Base-by-base conservation (phyloP, 2,888 invertebrate genomes). In the Dynastes grantii region DNA sequence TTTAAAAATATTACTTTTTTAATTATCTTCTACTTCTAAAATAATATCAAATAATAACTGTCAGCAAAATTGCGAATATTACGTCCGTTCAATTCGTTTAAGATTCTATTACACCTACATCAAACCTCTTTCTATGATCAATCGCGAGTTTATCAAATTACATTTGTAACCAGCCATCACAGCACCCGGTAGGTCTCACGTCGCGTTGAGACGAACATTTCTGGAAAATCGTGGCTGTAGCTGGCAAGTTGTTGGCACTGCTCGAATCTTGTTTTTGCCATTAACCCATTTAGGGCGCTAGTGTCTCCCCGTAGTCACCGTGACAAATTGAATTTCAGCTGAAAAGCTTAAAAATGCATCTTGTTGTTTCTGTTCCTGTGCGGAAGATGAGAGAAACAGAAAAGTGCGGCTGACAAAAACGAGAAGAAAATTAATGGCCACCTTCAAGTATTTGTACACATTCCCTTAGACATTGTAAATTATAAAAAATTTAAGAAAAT, bases 301-400 rank as follows among this genome's bases (percentile, higher is more conserved):
- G 70, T 70, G 70, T 70, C 70, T 70, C 53, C 29, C 53, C 29
- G 29, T 49, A 70, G 70, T 70, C 70, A 70, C 29, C 29, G 70
- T 70, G 70, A 70, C 70, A 70, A 70, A 70, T 70, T 70, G 70
- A 53, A 70, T 70, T 70, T 70, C 70, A 70, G 51, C 70, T 22
- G 51, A 51, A 70, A 70, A 70, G 70, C 70, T 70, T 49, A 51
- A 70, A 70, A 70, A 49, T 70, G 70, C 70, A 53, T 51, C 70
- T 70, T 51, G 68, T 68, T 68, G 53, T 53, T 70, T 32, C 27
- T 70, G 51, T 32, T 70, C 53, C n/a, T 29, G 4, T 11, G 11
- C 49, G 27, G 27, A 13, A 29, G 29, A 70, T 27, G 51, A 29
- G 51, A 29, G 51, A 53, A 70, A 70, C 51, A 53, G 70, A 51